phyloP scores from a whole-genome alignment of 2,888 invertebrate species.

The Drosophila picticornis region DNA sequence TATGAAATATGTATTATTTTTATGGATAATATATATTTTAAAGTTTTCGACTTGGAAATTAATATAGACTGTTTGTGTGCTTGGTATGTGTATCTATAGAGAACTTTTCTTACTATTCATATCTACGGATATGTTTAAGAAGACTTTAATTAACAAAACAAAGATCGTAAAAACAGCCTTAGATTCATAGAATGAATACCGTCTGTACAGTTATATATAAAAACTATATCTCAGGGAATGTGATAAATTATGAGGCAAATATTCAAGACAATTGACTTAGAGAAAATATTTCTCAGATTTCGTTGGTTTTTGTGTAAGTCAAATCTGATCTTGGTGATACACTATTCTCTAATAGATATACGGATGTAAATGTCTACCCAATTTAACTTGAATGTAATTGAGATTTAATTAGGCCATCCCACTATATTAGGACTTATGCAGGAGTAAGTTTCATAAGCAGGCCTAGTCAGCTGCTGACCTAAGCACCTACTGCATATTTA shows the following conservation, averaged over 20 bases:
- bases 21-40: too few species aligned
- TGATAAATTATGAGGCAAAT: not conserved
- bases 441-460: conserved; percentile 32
- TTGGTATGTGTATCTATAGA: too few species aligned
- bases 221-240: not conserved
- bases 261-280: not conserved
- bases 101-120: too few species aligned
- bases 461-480: conserved; percentile 11
- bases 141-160: too few species aligned
- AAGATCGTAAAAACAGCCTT: not conserved
- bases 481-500: conserved; percentile 32
- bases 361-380: too few species aligned
- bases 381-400: not conserved
- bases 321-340: not conserved
- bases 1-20: too few species aligned
- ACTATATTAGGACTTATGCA: conserved; percentile 1
- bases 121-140: too few species aligned
- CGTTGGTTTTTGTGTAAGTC: not conserved
- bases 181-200: not conserved
- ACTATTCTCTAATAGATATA: not conserved
- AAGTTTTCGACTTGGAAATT: too few species aligned
- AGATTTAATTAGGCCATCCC: conserved; percentile 9
- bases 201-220: not conserved
- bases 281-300: not conserved
- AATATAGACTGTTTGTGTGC: too few species aligned